Evolutionary conservation across 2,888 invertebrate species (phyloP), one percentile per base, ranked within the genome.

Genomic region (Pyrrhosoma nymphula): DNA sequence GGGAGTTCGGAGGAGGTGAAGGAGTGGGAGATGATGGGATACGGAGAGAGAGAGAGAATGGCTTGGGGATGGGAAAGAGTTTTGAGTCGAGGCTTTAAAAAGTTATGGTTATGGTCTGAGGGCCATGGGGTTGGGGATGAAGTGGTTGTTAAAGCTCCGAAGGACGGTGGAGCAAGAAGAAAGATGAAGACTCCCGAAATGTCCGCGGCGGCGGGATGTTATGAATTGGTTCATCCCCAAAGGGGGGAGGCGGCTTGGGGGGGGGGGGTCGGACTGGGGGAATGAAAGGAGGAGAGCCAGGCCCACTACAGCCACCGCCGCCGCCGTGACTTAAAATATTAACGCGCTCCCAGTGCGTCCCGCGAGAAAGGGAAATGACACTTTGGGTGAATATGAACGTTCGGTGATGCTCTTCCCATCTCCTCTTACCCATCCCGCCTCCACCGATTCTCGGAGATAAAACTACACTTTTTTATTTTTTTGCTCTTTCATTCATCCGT

Each of bases 41-140:
- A 35, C 89, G 89, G 26, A 18, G 47, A 8, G 88, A 60, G 60
- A n/a, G 69, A 69, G n/a, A n/a, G 69, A n/a, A 26, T 69, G 47
- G 55, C 60, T 60, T 12, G 18, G 88, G 39, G n/a, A 89, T 55
- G 89, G 56, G 82, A 56, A 56, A 89, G 89, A 89, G 55, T 89
- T 89, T 89, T 89, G n/a, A 56, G 89, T 89, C 35, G 35, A 82
- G 82, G 82, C 82, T 47, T 55, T 89, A 89, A 89, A 89, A 89
- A 56, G n/a, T 47, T 55, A 89, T 56, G 89, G 89, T 89, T 89
- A 89, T 89, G 56, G 89, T 82, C 35, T 26, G 30, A 14, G 56
- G 82, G 82, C 30, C 47, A 55, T 12, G 89, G 39, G 89, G 89
- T 20, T n/a, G 47, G 89, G 88, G 56, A 55, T 55, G 89, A 89